Evolutionary conservation across 1,140 invertebrate genomes (phyloP).

Genomic region (Copidosoma floridanum): DNA sequence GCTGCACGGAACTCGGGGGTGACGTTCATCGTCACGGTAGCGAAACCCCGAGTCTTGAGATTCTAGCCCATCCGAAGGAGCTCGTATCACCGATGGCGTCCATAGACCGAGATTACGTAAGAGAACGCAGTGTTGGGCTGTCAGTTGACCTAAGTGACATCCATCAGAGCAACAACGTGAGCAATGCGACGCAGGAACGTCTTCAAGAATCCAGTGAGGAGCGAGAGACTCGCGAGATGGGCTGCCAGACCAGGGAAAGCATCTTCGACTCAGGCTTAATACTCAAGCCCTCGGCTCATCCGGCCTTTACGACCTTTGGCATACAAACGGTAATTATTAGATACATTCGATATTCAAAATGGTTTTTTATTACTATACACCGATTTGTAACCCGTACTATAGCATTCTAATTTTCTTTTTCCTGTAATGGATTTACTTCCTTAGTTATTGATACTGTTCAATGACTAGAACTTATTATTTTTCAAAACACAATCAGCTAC

Average conservation of each 20-base stretch:
- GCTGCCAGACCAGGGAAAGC: slow-evolving; percentile 77
- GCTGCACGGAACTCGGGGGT: slow-evolving; percentile 42
- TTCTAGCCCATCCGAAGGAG: slow-evolving; percentile 40
- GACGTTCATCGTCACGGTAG: slow-evolving; percentile 18
- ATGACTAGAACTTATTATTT: no score
- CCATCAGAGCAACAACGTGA: slow-evolving; percentile 54
- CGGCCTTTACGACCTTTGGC: slow-evolving; percentile 48
- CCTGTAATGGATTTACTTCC: no score
- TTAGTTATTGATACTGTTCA: no score
- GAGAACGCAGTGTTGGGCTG: slow-evolving; percentile 37
- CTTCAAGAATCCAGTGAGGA: slow-evolving; percentile 57
- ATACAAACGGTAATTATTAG: slow-evolving; percentile 31
- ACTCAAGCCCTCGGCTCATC: slow-evolving; percentile 30
- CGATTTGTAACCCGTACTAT: no score
- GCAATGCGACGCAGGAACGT: slow-evolving; percentile 55
- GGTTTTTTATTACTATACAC: no score
- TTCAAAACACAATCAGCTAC: no score
- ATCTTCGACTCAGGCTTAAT: slow-evolving; percentile 60
- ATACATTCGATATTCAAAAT: no score
- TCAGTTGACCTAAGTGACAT: slow-evolving; percentile 52
- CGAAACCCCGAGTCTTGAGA: slow-evolving; percentile 46
- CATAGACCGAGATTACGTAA: slow-evolving; percentile 21
- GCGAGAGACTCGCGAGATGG: slow-evolving; percentile 72
- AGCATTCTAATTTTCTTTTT: no score
- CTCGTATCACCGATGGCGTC: slow-evolving; percentile 5